Conservation (phyloP, 1,140 invertebrate genomes). For the Pomacea maculata region DNA sequence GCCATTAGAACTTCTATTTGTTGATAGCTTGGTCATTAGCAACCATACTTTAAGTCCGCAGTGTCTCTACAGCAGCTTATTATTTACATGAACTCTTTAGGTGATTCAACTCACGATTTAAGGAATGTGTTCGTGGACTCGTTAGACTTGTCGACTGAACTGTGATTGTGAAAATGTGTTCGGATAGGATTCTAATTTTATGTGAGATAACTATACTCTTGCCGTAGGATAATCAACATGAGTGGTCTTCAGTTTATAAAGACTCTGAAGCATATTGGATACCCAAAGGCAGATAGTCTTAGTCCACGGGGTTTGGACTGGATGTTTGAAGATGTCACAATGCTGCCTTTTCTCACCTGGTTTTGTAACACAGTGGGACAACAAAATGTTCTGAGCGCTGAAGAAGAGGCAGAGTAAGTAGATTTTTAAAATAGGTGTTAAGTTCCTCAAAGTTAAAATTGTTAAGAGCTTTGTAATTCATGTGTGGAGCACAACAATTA, state of each 20-base stretch:
- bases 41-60: too few species aligned
- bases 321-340: conserved; percentile 58
- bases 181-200: neutral
- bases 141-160: neutral
- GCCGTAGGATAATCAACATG: conserved; percentile 38
- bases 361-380: conserved; percentile 52
- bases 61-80: too few species aligned
- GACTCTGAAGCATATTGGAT: conserved; percentile 51
- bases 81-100: neutral
- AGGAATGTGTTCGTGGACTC: neutral
- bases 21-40: neutral
- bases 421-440: neutral
- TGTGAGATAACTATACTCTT: neutral
- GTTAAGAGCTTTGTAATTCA: neutral
- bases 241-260: conserved; percentile 51
- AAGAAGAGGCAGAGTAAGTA: conserved; percentile 53
- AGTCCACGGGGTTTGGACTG: conserved; percentile 53
- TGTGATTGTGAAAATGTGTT: neutral
- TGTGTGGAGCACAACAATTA: neutral
- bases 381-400: conserved; percentile 46
- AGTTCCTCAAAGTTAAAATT: neutral
- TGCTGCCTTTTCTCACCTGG: conserved; percentile 58
- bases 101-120: neutral
- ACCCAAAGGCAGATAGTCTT: conserved; percentile 44
- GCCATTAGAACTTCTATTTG: neutral